phyloP scores from a whole-genome alignment of 1,140 invertebrate genomes.

The Sipha flava region DNA sequence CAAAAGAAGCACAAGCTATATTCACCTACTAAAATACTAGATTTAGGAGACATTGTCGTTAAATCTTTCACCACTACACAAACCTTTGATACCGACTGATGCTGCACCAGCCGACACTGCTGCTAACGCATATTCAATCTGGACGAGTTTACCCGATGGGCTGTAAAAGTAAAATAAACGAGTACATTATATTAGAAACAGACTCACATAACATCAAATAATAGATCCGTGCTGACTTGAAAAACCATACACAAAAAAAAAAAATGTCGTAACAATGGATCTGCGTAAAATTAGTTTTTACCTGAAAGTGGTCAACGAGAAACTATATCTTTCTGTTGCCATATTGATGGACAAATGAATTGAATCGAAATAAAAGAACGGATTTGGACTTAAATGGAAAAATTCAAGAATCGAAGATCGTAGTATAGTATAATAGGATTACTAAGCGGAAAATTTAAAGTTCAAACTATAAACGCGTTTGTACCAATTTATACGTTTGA shows the following conservation, averaged over 20 bases:
- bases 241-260: no score
- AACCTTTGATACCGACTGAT: constrained; percentile 96
- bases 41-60: no score
- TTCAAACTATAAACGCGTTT: neutral
- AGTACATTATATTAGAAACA: neutral
- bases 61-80: no score
- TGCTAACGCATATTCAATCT: constrained; percentile 99
- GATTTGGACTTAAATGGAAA: neutral
- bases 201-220: no score
- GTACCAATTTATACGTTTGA: neutral
- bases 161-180: constrained; percentile 51
- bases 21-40: no score
- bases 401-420: neutral
- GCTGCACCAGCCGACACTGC: constrained; percentile 97
- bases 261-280: neutral
- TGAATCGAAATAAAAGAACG: neutral
- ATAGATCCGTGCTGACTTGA: no score
- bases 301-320: constrained; percentile 97
- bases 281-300: constrained; percentile 46
- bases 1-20: no score
- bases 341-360: constrained; percentile 49
- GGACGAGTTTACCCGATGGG: constrained; percentile 97
- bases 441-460: constrained; percentile 24
- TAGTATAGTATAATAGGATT: no score
- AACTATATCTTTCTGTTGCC: constrained; percentile 95